A percentile compares a stretch with the other conserved stretches of the same genome.
These are phyloP conservation scores for Tyrannus savana DNA, from an alignment of 2,113 vertebrate genomes.

Conservation along the genomic window DNA sequence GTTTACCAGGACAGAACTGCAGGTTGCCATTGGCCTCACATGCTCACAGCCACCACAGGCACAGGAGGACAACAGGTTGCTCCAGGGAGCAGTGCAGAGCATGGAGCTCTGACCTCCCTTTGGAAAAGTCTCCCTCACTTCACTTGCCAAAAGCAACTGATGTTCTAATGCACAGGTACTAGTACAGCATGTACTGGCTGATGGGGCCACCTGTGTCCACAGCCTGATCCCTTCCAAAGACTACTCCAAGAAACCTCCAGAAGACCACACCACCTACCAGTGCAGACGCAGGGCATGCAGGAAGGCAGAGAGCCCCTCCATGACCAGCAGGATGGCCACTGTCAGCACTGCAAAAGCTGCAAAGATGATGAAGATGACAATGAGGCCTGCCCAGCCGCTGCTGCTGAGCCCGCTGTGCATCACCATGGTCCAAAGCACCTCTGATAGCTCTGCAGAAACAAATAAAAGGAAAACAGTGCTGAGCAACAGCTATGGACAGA, in stretches of 20 bases:
- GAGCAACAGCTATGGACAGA: neutral
- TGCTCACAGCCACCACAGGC: neutral
- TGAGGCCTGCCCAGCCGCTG: slow-evolving; percentile 69
- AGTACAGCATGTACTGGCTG: neutral
- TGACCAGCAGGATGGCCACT: slow-evolving; percentile 83
- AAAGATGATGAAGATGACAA: slow-evolving; percentile 78
- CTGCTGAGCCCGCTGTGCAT: slow-evolving; percentile 68
- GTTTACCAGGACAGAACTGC: neutral
- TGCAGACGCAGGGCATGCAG: slow-evolving; percentile 85
- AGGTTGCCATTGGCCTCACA: neutral
- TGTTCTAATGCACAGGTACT: neutral
- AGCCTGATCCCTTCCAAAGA: neutral
- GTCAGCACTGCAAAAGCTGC: slow-evolving; percentile 81
- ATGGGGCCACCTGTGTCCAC: neutral
- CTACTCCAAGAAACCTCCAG: neutral
- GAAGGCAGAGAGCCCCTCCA: slow-evolving; percentile 89
- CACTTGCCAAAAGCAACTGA: neutral
- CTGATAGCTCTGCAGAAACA: slow-evolving; percentile 79
- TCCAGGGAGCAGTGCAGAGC: neutral
- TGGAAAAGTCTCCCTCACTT: neutral
- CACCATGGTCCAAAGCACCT: slow-evolving; percentile 89
- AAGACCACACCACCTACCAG: slow-evolving; percentile 71
- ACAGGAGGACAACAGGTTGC: neutral
- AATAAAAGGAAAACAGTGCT: neutral
- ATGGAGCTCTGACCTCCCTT: neutral